These are phyloP conservation scores for Criorhina ranunculi DNA, from an alignment of 2,888 invertebrate species.

Conservation along the genomic window DNA sequence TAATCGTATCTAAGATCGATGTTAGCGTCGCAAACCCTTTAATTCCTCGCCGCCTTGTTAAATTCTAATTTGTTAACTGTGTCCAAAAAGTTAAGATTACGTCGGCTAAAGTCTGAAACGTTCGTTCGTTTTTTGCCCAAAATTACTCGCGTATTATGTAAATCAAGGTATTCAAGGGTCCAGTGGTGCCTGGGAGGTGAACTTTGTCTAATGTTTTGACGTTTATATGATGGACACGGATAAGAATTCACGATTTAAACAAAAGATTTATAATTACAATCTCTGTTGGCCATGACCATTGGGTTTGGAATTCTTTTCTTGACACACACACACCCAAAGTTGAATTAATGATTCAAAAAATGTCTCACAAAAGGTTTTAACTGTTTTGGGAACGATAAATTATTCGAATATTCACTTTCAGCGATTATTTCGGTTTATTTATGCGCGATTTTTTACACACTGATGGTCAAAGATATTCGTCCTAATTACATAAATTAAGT, in stretches of 20 bases:
- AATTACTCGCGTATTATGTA: conserved; percentile 28
- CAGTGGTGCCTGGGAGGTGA: background rate
- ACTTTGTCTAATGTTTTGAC: conserved; percentile 52
- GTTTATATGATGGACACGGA: conserved; percentile 26
- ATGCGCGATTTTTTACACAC: background rate
- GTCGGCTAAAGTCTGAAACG: conserved; percentile 3
- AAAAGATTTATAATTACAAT: conserved; percentile 19
- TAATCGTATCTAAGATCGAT: conserved; percentile 47
- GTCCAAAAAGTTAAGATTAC: conserved; percentile 2
- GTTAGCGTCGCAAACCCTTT: conserved; percentile 17
- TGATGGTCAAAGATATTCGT: background rate
- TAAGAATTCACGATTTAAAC: conserved; percentile 16
- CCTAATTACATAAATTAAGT: no score
- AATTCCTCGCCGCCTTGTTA: no score
- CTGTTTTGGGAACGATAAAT: conserved; percentile 17
- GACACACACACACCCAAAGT: no score
- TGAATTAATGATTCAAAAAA: background rate
- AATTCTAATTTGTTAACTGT: conserved; percentile 37
- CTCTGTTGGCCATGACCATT: background rate
- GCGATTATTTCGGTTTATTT: background rate
- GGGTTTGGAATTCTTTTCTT: background rate
- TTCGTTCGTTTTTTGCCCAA: conserved; percentile 27
- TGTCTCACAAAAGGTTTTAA: background rate
- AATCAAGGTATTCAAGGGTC: conserved; percentile 25
- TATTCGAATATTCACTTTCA: conserved; percentile 1